Percentiles rank a stretch among this genome's conserved stretches.
phyloP scores from a whole-genome alignment of 2,797 vertebrate genomes.

The Sebastes taczanowskii region DNA sequence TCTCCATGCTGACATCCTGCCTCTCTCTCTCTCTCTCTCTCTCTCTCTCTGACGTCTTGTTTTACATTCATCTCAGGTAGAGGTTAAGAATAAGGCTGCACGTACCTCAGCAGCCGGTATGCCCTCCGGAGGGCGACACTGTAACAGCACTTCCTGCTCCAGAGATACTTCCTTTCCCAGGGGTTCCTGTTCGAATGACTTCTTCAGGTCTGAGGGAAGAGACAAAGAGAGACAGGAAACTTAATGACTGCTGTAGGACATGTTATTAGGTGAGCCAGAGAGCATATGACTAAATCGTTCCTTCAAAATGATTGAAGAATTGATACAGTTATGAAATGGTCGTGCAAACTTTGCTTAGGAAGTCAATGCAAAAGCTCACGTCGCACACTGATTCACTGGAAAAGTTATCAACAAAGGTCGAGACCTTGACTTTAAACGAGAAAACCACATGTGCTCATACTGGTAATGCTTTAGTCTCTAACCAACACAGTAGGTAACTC shows the following conservation, averaged over 20 bases:
- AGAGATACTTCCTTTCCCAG: conserved; percentile 95
- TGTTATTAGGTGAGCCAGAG: neutral
- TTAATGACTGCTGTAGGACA: neutral
- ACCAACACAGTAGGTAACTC: no score
- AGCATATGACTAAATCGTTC: neutral
- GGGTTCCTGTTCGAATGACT: conserved; percentile 96
- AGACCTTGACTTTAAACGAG: neutral
- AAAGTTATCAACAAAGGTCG: neutral
- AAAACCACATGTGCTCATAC: neutral
- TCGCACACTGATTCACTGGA: neutral
- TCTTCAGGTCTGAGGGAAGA: conserved; percentile 88
- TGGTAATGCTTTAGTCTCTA: neutral
- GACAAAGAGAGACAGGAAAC: neutral
- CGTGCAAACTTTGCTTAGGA: neutral
- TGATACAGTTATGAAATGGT: neutral
- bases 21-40: neutral
- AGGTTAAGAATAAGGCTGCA: conserved; percentile 13
- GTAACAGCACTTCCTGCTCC: conserved; percentile 95
- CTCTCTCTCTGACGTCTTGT: neutral
- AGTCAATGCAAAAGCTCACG: neutral
- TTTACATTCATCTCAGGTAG: conserved; percentile 20
- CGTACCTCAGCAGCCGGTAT: conserved; percentile 93
- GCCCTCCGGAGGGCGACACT: conserved; percentile 96
- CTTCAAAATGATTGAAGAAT: neutral
- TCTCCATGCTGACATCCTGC: conserved; percentile 4